Base-by-base conservation (phyloP, 2,113 vertebrate genomes). In the Formicarius rufipectus region DNA sequence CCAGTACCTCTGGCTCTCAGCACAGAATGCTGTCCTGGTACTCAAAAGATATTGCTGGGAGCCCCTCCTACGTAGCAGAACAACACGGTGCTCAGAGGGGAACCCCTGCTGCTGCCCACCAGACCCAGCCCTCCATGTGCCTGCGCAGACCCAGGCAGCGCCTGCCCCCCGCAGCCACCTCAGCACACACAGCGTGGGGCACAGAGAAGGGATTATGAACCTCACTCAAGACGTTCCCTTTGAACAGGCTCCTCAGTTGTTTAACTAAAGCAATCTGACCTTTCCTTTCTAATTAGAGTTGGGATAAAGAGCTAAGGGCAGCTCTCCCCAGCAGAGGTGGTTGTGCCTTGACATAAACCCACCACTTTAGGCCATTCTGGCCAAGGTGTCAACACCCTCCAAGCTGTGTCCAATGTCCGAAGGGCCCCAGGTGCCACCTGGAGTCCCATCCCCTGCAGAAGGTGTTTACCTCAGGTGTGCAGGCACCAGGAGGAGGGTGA, bases 151-250 rank as follows among this genome's bases (percentile, higher is more conserved):
- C 27, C 40, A 24, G 22, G 56, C 31, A 76, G 42, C 18, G 17
- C 37, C 58, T 14, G 0, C 39, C 19, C 27, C 50, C n/a, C 9
- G 6, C 2, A 77, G 69, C 37, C 6, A 9, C 24, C 6, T 21
- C 0, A 0, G 44, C 58, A 33, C 2, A 7, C 3, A 0, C 35
- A 69, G 74, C 0, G 0, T 1, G 20, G 25, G 24, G 35, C 35
- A 9, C 10, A 4, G 24, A 13, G 40, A 39, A 6, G 39, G 62
- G n/a, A 45, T 64, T 24, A 33, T 15, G 59, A 47, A 30, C 24
- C 56, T 63, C 19, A 9, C 27, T 17, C 5, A 1, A 37, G 28
- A 42, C 0, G 0, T 49, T 47, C 56, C 66, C 69, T 73, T 63
- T 86, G 37, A 94, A 84, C 0, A 0, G 59, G 63, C 40, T 72